Evolutionary conservation across 2,797 vertebrate genomes (phyloP).

Genomic region (Peromyscus melanophrys): DNA sequence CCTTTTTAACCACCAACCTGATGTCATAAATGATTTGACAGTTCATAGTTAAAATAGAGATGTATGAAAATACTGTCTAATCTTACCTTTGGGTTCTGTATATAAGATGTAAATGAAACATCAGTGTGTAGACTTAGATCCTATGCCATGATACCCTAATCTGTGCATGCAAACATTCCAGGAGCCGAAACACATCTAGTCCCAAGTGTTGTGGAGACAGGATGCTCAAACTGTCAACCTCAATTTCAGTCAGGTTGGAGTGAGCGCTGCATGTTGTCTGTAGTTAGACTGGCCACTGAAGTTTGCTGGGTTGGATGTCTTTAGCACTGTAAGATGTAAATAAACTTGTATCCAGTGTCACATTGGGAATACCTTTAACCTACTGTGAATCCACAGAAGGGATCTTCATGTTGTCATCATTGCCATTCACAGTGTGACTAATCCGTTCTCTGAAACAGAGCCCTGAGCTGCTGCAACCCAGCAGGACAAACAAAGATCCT

Average conservation of each 20-base stretch:
- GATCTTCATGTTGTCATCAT: background rate
- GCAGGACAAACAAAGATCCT: background rate
- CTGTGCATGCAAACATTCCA: background rate
- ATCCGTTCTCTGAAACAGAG: background rate
- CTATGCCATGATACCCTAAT: background rate
- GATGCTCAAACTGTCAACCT: background rate
- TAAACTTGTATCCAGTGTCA: background rate
- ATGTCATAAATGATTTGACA: background rate
- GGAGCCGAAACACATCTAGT: background rate
- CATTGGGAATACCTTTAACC: background rate
- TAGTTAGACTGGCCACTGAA: conserved; percentile 8
- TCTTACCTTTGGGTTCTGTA: background rate
- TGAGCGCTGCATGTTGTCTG: background rate
- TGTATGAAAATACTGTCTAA: background rate
- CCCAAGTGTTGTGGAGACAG: background rate
- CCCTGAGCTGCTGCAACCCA: background rate
- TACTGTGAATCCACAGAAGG: background rate
- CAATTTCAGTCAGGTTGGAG: background rate
- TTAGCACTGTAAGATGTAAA: background rate
- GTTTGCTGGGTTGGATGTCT: background rate
- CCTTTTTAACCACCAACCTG: background rate
- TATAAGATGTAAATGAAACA: background rate
- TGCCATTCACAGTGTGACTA: background rate
- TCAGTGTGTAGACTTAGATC: background rate
- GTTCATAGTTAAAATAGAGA: background rate